phyloP scores from a whole-genome alignment of 2,888 invertebrate genomes.

The Anthoptus insignis region DNA sequence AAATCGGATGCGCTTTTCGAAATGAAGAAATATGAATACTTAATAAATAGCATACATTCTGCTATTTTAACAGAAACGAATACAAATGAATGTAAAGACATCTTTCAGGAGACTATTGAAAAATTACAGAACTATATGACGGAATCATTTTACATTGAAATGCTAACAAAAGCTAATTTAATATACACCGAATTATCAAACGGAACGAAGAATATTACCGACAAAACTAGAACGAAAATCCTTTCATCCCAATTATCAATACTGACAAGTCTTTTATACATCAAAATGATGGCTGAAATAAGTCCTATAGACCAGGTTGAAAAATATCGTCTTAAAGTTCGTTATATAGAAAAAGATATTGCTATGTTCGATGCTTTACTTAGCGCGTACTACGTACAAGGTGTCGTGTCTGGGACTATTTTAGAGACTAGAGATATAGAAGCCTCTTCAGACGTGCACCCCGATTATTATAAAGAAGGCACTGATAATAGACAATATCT shows the following conservation, averaged over 20 bases:
- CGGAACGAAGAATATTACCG: conserved; percentile 12
- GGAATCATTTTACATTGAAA: conserved; percentile 50
- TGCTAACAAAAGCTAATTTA: conserved; percentile 56
- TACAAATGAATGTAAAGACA: conserved; percentile 25
- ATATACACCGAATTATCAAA: conserved; percentile 56
- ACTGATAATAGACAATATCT: conserved; percentile 55
- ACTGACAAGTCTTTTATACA: conserved; percentile 84
- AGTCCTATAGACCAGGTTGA: conserved; percentile 94
- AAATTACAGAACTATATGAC: conserved; percentile 54
- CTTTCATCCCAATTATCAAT: conserved; percentile 67
- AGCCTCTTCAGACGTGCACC: conserved; percentile 59
- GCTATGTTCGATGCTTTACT: conserved; percentile 85
- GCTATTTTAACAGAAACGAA: conserved; percentile 49
- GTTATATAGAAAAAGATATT: conserved; percentile 91
- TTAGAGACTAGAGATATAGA: conserved; percentile 64
- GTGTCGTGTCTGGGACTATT: conserved; percentile 68
- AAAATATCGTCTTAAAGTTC: conserved; percentile 91
- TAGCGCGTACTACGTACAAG: conserved; percentile 86
- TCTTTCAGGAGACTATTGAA: conserved; percentile 27
- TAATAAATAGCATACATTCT: conserved; percentile 59
- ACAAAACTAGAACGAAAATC: conserved; percentile 57
- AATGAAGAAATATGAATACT: conserved; percentile 67
- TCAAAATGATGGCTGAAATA: conserved; percentile 87
- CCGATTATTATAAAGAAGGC: conserved; percentile 55
- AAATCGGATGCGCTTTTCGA: conserved; percentile 68